Evolutionary conservation across 2,888 invertebrate genomes (phyloP).

Genomic region (Eristalis pertinax): DNA sequence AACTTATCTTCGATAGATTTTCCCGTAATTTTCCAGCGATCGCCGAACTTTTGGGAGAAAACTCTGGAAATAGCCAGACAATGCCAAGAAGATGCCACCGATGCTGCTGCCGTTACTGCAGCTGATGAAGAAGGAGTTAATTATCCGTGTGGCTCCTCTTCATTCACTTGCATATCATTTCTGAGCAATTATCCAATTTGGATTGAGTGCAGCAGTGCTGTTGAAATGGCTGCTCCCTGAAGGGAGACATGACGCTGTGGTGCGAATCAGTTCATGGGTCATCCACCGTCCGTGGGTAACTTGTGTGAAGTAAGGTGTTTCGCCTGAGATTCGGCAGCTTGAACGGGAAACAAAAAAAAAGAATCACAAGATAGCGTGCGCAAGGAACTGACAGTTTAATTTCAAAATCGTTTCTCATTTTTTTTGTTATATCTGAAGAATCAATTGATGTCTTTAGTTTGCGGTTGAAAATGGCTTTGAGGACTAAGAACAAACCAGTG

Average conservation of each 20-base stretch:
- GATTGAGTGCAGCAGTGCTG: constrained; percentile 33
- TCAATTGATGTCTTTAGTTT: background rate
- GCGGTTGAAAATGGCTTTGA: constrained; percentile 23
- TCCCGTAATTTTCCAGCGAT: constrained; percentile 41
- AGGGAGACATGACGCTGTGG: constrained; percentile 56
- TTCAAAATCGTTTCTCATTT: constrained; percentile 31
- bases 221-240: constrained; percentile 24
- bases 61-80: constrained; percentile 8
- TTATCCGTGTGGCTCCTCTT: constrained; percentile 56
- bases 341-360: background rate
- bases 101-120: background rate
- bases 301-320: constrained; percentile 52
- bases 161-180: constrained; percentile 65
- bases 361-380: background rate
- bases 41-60: constrained; percentile 9
- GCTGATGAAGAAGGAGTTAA: constrained; percentile 62
- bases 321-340: background rate
- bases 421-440: background rate
- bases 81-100: background rate
- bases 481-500: constrained; percentile 75
- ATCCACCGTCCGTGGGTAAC: constrained; percentile 29
- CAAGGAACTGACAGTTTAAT: constrained; percentile 32
- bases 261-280: constrained; percentile 70
- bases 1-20: constrained; percentile 59
- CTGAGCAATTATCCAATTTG: constrained; percentile 67